A percentile compares a stretch with the other conserved stretches of the same genome.
These are phyloP conservation scores for Diplogasteroides magnus DNA, from an alignment of 1,140 invertebrate genomes.

Conservation along the genomic window DNA sequence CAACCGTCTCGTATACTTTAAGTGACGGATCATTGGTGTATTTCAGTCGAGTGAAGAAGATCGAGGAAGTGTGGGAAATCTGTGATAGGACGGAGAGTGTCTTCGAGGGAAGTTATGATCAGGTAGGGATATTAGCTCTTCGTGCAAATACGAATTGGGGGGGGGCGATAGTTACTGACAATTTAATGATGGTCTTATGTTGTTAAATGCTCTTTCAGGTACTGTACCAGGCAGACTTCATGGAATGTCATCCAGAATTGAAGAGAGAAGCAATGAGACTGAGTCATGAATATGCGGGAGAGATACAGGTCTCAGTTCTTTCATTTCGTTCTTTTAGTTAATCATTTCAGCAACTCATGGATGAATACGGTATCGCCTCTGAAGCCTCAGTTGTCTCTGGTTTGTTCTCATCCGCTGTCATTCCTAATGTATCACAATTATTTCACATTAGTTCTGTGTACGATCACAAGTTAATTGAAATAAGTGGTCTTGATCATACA, in stretches of 20 bases:
- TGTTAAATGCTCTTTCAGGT: neutral
- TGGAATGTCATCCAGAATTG: constrained; percentile 9
- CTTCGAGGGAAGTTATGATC: constrained; percentile 18
- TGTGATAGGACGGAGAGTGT: constrained; percentile 7
- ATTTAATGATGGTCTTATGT: too few relatives aligned
- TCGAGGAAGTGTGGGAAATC: constrained; percentile 31
- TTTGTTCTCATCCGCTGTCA: too few relatives aligned
- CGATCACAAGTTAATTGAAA: too few relatives aligned
- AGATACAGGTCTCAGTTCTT: constrained; percentile 32
- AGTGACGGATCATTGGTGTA: too few relatives aligned
- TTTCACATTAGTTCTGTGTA: too few relatives aligned
- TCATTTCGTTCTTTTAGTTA: too few relatives aligned
- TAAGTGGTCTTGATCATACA: too few relatives aligned
- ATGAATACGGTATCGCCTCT: constrained; percentile 40
- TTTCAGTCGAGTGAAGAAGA: constrained; percentile 30
- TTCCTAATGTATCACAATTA: too few relatives aligned
- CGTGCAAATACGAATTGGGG: too few relatives aligned
- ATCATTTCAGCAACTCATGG: constrained; percentile 37
- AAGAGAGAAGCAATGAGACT: constrained; percentile 13
- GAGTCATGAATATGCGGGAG: constrained; percentile 31
- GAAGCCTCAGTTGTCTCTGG: constrained; percentile 47
- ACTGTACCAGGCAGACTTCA: constrained; percentile 1
- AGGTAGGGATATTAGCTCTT: constrained; percentile 4
- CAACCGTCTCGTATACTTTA: neutral
- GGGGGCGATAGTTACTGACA: too few relatives aligned